These are phyloP conservation scores for Pristionchus arcanus DNA, from an alignment of 2,888 invertebrate genomes.

Conservation along the genomic window DNA sequence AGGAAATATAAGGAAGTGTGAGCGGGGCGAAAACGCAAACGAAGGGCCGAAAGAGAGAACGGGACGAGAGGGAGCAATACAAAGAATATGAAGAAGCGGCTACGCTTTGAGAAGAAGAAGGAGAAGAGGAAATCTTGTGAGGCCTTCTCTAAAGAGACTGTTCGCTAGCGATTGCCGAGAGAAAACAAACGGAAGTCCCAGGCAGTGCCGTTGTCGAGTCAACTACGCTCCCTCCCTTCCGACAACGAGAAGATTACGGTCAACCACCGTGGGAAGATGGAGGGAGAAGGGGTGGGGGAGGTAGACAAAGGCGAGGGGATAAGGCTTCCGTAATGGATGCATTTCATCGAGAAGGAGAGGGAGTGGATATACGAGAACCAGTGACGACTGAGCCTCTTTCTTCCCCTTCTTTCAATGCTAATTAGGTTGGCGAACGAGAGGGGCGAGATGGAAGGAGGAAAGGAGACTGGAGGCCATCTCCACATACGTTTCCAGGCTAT, in stretches of 20 bases:
- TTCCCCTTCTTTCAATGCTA: slow-evolving; percentile 45
- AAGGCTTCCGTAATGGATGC: slow-evolving; percentile 23
- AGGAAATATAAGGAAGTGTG: slow-evolving; percentile 19
- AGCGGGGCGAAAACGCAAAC: slow-evolving; percentile 33
- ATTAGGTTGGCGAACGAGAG: slow-evolving; percentile 49
- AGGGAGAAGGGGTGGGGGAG: not conserved
- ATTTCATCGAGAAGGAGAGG: not conserved
- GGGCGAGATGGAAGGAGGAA: slow-evolving; percentile 30
- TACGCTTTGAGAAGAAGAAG: not conserved
- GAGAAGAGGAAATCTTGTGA: slow-evolving; percentile 34
- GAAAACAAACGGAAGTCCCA: slow-evolving; percentile 42
- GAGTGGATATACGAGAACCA: slow-evolving; percentile 47
- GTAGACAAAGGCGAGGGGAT: slow-evolving; percentile 24
- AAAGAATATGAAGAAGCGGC: slow-evolving; percentile 43
- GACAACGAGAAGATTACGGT: slow-evolving; percentile 26
- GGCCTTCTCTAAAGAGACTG: slow-evolving; percentile 16
- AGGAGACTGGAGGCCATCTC: slow-evolving; percentile 20
- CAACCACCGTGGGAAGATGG: not conserved
- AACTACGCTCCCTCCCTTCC: too few relatives aligned
- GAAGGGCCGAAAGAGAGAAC: slow-evolving; percentile 20
- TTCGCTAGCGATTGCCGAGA: not conserved
- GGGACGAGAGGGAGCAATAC: not conserved
- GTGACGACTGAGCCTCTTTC: slow-evolving; percentile 49
- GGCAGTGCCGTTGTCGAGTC: not conserved
- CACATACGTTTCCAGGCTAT: slow-evolving; percentile 16